These are phyloP conservation scores for Chrosomus eos DNA, from an alignment of 2,797 vertebrate species.

Conservation along the genomic window DNA sequence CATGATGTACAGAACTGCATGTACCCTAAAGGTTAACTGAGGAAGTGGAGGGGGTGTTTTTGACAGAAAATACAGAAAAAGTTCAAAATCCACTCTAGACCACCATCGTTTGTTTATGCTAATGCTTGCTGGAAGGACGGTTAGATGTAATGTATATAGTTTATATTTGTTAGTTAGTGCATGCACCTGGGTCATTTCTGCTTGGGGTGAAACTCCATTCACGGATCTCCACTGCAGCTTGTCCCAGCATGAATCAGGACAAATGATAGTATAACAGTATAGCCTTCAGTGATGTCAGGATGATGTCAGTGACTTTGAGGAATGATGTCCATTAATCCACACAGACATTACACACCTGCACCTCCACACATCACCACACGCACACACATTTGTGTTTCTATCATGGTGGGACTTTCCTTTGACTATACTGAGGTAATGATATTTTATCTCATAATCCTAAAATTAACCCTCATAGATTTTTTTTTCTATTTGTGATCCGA, in stretches of 20 bases:
- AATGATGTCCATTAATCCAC: slow-evolving; percentile 64
- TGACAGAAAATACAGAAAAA: not conserved
- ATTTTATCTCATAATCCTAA: not conserved
- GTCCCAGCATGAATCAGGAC: slow-evolving; percentile 56
- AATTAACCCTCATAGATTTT: not conserved
- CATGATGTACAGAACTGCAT: slow-evolving; percentile 56
- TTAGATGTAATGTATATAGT: not conserved
- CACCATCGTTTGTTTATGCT: slow-evolving; percentile 25
- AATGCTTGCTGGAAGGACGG: not conserved
- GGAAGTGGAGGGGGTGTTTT: not conserved
- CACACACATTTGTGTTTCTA: not conserved
- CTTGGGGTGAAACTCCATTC: not conserved
- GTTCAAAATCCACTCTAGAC: not conserved
- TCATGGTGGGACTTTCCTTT: slow-evolving; percentile 12
- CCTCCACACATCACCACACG: slow-evolving; percentile 13
- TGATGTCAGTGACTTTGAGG: slow-evolving; percentile 64
- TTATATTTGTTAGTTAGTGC: slow-evolving; percentile 32
- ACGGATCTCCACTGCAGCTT: slow-evolving; percentile 2
- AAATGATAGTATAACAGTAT: slow-evolving; percentile 49
- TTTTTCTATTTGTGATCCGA: too few species aligned
- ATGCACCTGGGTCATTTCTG: slow-evolving; percentile 29
- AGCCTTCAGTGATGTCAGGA: slow-evolving; percentile 61
- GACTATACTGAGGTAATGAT: not conserved
- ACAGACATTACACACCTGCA: slow-evolving; percentile 24
- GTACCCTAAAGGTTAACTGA: slow-evolving; percentile 53